Base-by-base conservation (phyloP, 1,140 invertebrate genomes). In the Nebria ingens region DNA sequence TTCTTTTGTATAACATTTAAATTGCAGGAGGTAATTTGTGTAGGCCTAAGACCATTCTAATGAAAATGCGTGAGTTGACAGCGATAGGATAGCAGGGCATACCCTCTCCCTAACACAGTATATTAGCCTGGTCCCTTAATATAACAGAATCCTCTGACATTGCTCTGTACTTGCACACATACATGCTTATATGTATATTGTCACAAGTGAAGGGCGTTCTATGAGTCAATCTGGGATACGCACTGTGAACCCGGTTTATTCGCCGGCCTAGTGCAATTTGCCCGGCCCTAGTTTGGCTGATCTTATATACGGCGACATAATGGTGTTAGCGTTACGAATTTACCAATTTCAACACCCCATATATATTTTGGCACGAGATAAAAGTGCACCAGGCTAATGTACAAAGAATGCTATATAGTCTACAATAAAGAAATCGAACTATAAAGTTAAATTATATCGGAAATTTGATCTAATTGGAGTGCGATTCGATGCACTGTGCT, bases 281-380 rank as follows among this genome's bases (percentile, higher is more conserved):
- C 65, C 55, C 52, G 55, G 55, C 19, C 52, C 56, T 45, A 45
- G 50, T 19, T 52, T 57, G 29, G 17, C 55, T 56, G 22, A 38
- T 59, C 55, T 45, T 45, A 45, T 45, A 45, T 45, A 45, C 21
- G 51, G 34, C 58, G 54, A n/a, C 59, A 61, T 68, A 69, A 69
- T 68, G 64, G 68, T 68, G 67, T 70, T 68, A 68, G 67, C 68
- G 67, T 68, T 68, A 67, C 68, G 67, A 70, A 70, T 70, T 70
- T 70, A 70, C 67, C 68, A 70, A 70, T 70, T 68, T 68, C 65
- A 58, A 60, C 68, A 68, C 68, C 68, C 68, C 63, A 68, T 65
- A 67, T 64, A 62, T 51, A 53, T 51, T 59, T 65, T 58, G 62
- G 52, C 56, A 57, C 56, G 52, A 50, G 49, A 55, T 51, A 57